Evolutionary conservation across 2,888 invertebrate species (phyloP).

Genomic region (Dynastes hyllus): DNA sequence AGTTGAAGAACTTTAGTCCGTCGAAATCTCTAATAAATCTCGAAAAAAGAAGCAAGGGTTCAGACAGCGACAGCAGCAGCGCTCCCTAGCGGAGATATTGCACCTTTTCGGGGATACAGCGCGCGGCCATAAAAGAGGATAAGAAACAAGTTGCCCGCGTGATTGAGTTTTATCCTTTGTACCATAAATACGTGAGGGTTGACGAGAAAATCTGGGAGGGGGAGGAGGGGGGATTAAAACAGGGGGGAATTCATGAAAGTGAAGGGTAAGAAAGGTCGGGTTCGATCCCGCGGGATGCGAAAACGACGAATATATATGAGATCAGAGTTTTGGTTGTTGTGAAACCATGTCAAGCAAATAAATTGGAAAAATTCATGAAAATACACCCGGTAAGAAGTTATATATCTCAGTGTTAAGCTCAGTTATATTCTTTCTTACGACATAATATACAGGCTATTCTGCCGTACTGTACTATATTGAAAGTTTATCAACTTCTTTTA

Average conservation of each 20-base stretch:
- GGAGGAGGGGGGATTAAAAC: not conserved
- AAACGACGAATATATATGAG: not conserved
- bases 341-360: not conserved
- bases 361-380: not conserved
- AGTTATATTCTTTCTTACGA: too few species aligned
- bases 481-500: not conserved
- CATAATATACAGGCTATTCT: not conserved
- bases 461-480: not conserved
- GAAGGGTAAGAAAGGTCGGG: not conserved
- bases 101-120: conserved; percentile 36
- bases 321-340: not conserved
- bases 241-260: not conserved
- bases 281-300: conserved; percentile 10
- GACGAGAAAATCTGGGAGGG: conserved; percentile 2
- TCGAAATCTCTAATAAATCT: conserved; percentile 45
- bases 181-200: conserved; percentile 37
- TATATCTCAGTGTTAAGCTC: not conserved
- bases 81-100: conserved; percentile 40
- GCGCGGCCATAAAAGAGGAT: conserved; percentile 48
- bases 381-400: not conserved
- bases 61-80: not conserved
- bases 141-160: conserved; percentile 48
- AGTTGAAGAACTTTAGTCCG: not conserved
- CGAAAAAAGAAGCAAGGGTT: conserved; percentile 3
- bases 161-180: conserved; percentile 50